Percentiles rank a stretch among this genome's conserved stretches.
Conservation (phyloP, 2,888 invertebrate species). For the Heliconius erato region DNA sequence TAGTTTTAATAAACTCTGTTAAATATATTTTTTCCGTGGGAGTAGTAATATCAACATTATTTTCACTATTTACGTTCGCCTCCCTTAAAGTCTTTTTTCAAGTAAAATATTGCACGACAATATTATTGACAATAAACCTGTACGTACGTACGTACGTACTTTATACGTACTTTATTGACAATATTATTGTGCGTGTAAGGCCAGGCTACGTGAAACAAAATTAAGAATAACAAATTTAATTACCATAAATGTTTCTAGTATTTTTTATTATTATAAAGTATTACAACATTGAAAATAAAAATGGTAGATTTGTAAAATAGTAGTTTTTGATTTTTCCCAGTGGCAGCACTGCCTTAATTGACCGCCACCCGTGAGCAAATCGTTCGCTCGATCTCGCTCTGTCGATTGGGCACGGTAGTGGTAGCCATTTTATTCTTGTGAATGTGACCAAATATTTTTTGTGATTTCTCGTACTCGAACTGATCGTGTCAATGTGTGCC, state of each 20-base stretch:
- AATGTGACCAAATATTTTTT: slow-evolving; percentile 79
- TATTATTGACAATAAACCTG: no score
- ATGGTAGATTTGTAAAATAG: slow-evolving; percentile 52
- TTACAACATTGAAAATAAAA: slow-evolving; percentile 6
- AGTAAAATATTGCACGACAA: no score
- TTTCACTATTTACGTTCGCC: no score
- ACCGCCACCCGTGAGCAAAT: slow-evolving; percentile 79
- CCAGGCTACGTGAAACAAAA: background rate
- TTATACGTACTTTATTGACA: no score
- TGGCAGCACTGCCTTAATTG: slow-evolving; percentile 78
- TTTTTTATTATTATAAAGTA: background rate
- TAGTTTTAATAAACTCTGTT: no score
- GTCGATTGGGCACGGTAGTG: slow-evolving; percentile 81
- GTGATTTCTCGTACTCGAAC: slow-evolving; percentile 67
- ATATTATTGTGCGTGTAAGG: no score
- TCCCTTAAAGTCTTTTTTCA: no score
- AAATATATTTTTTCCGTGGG: no score
- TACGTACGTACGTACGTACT: no score
- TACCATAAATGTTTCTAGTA: background rate
- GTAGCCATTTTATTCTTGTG: slow-evolving; percentile 85
- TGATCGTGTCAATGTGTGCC: slow-evolving; percentile 80
- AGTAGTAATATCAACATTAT: no score
- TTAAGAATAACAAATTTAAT: background rate
- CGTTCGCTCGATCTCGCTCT: slow-evolving; percentile 80
- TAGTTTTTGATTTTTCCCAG: slow-evolving; percentile 55